A percentile compares a stretch with the other conserved stretches of the same genome.
phyloP scores from a whole-genome alignment of 2,113 vertebrate genomes.

The Ornithorhynchus anatinus region DNA sequence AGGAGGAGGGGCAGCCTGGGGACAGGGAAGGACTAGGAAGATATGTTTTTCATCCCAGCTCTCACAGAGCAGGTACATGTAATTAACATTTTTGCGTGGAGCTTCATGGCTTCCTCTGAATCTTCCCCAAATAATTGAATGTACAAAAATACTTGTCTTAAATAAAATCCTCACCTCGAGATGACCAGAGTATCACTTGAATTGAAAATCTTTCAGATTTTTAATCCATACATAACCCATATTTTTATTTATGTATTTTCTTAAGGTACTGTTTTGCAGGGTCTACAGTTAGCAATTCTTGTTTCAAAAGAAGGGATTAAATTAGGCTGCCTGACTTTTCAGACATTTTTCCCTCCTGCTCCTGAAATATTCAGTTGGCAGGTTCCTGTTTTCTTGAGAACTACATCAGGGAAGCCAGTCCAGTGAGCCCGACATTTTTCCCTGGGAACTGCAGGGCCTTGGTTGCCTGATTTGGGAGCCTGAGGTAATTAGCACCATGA shows the following conservation, averaged over 20 bases:
- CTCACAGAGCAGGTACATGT: constrained; percentile 38
- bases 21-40: constrained; percentile 48
- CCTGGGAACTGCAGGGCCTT: background rate
- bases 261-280: constrained; percentile 21
- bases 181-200: constrained; percentile 73
- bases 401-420: background rate
- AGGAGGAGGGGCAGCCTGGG: constrained; percentile 46
- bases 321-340: background rate
- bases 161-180: constrained; percentile 67
- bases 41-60: constrained; percentile 57
- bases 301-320: constrained; percentile 7
- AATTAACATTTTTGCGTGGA: constrained; percentile 66
- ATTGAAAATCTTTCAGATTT: constrained; percentile 73
- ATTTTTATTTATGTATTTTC: constrained; percentile 67
- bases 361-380: constrained; percentile 25
- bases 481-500: constrained; percentile 38
- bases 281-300: constrained; percentile 20
- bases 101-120: constrained; percentile 69
- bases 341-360: constrained; percentile 5
- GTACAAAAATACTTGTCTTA: constrained; percentile 75
- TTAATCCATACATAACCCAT: constrained; percentile 71
- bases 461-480: background rate
- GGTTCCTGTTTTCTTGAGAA: accelerated
- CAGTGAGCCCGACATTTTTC: background rate
- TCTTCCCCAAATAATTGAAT: constrained; percentile 72